Evolutionary conservation across 2,888 invertebrate genomes (phyloP).

Genomic region (Gymnosoma rotundatum): DNA sequence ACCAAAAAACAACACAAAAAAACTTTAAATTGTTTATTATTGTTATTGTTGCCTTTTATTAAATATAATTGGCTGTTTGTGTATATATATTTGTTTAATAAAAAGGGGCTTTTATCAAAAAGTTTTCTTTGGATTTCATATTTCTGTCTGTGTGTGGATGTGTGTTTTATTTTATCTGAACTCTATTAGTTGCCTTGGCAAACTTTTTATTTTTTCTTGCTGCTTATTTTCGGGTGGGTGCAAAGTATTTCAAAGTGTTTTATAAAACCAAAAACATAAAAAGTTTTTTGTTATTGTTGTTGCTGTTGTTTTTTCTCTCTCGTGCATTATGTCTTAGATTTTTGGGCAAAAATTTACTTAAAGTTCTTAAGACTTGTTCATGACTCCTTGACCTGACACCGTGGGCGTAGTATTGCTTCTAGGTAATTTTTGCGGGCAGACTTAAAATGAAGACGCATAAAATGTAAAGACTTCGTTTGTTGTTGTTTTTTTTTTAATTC

Average conservation of each 20-base stretch:
- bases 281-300: slow-evolving; percentile 38
- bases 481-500: neutral
- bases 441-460: slow-evolving; percentile 5
- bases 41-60: slow-evolving; percentile 50
- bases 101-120: slow-evolving; percentile 38
- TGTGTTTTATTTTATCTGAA: slow-evolving; percentile 43
- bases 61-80: slow-evolving; percentile 39
- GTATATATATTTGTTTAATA: slow-evolving; percentile 8
- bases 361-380: slow-evolving; percentile 54
- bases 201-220: slow-evolving; percentile 51
- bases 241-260: slow-evolving; percentile 68
- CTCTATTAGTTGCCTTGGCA: slow-evolving; percentile 69
- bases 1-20: neutral
- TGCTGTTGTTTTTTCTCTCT: slow-evolving; percentile 28
- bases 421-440: slow-evolving; percentile 32
- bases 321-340: neutral
- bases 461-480: slow-evolving; percentile 19
- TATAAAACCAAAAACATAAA: slow-evolving; percentile 67
- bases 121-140: slow-evolving; percentile 28
- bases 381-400: slow-evolving; percentile 64
- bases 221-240: slow-evolving; percentile 29
- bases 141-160: neutral
- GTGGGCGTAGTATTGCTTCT: slow-evolving; percentile 32
- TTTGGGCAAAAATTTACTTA: slow-evolving; percentile 55
- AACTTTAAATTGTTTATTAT: slow-evolving; percentile 63